A percentile compares a stretch with the other conserved stretches of the same genome.
Evolutionary conservation across 2,113 vertebrate genomes (phyloP).

Genomic region (Zosterops hypoxanthus): DNA sequence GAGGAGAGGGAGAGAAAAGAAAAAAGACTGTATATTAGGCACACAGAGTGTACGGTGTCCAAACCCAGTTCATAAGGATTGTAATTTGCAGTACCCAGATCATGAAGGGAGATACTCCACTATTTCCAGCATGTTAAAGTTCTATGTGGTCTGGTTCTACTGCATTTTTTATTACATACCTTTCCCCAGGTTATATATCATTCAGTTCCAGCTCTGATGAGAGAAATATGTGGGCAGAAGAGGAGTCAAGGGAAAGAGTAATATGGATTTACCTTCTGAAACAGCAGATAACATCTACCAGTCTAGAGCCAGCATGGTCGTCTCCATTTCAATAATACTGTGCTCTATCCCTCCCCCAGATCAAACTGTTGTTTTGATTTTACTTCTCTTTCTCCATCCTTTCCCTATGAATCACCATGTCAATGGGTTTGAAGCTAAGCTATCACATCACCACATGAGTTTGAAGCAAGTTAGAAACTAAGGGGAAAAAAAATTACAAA

Average conservation of each 20-base stretch:
- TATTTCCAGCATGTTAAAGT: background rate
- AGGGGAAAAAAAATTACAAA: background rate
- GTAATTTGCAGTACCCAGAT: background rate
- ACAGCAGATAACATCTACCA: background rate
- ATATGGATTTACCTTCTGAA: constrained; percentile 18
- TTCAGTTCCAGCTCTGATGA: constrained; percentile 30
- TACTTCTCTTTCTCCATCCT: background rate
- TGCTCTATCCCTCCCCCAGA: background rate
- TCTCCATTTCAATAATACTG: background rate
- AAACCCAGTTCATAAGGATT: background rate
- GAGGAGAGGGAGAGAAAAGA: background rate
- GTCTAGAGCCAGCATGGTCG: background rate
- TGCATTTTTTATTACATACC: constrained; percentile 11
- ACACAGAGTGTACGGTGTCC: background rate
- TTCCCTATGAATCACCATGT: background rate
- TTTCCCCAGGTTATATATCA: constrained; percentile 17
- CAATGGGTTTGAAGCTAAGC: background rate
- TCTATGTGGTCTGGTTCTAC: background rate
- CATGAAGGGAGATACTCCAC: background rate
- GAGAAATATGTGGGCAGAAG: background rate
- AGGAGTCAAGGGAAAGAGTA: background rate
- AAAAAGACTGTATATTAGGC: background rate
- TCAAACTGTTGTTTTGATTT: background rate
- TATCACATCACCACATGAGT: background rate
- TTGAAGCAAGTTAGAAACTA: background rate